Percentiles rank a stretch among this genome's conserved stretches.
These are phyloP conservation scores for Cyphomyrus plagiostoma DNA, from an alignment of 2,113 vertebrate genomes.

Conservation along the genomic window DNA sequence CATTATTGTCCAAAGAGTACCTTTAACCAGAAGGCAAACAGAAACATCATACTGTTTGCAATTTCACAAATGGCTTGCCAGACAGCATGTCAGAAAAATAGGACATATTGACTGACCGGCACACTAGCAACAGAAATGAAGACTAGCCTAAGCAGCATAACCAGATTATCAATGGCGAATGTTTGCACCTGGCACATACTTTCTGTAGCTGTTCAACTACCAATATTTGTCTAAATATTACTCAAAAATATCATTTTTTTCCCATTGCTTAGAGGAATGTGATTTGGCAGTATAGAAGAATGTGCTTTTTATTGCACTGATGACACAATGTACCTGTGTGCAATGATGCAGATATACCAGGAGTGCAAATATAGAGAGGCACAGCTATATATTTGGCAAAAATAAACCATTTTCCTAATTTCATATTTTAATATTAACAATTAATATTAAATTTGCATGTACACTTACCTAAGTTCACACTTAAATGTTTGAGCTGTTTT, in stretches of 20 bases:
- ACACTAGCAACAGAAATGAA: not conserved
- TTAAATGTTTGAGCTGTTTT: not conserved
- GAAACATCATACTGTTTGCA: not conserved
- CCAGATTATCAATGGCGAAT: not conserved
- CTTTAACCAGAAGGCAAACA: not conserved
- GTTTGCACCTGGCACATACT: not conserved
- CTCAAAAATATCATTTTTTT: not conserved
- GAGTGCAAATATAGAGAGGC: not conserved
- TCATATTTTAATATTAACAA: not conserved
- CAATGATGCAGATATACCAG: not conserved
- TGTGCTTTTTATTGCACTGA: not conserved
- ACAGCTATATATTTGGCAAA: not conserved
- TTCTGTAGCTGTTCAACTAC: not conserved
- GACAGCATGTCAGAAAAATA: not conserved
- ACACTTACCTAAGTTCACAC: not conserved
- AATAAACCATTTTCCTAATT: not conserved
- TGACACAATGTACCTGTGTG: not conserved
- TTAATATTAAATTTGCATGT: not conserved
- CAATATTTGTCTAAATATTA: not conserved
- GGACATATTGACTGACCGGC: not conserved
- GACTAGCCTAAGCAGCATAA: not conserved
- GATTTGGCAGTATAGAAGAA: not conserved
- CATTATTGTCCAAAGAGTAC: not conserved
- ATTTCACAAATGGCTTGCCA: not conserved
- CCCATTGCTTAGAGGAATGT: not conserved